phyloP scores from a whole-genome alignment of 1,140 invertebrate genomes.

The Bilobella aurantiaca region DNA sequence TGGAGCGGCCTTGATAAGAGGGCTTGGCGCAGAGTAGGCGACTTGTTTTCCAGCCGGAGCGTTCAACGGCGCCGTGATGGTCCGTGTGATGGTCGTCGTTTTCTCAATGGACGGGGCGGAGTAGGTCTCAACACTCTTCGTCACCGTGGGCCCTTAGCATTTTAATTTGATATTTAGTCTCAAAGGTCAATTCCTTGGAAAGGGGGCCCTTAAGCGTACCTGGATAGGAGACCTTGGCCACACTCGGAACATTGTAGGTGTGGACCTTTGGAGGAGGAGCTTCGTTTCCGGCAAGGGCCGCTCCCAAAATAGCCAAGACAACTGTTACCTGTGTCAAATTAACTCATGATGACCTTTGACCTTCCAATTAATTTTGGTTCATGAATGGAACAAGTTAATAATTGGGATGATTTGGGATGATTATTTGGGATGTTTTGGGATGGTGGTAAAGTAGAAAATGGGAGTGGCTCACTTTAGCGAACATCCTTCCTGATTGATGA shows the following conservation, averaged over 20 bases:
- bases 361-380: too few species aligned
- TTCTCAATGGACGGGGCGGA: conserved; percentile 33
- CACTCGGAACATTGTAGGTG: conserved; percentile 31
- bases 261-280: conserved; percentile 31
- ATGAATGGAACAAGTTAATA: too few species aligned
- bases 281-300: conserved; percentile 30
- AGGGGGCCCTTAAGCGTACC: background rate
- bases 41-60: conserved; percentile 28
- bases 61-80: conserved; percentile 30
- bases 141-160: conserved; percentile 29
- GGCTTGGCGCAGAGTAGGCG: conserved; percentile 20
- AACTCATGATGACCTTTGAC: too few species aligned
- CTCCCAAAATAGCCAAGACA: conserved; percentile 25
- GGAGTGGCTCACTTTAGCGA: too few species aligned
- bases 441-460: too few species aligned
- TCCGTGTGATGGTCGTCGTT: conserved; percentile 32
- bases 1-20: conserved; percentile 15
- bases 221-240: conserved; percentile 24
- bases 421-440: too few species aligned
- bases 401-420: too few species aligned
- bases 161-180: conserved; percentile 2
- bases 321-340: conserved; percentile 22
- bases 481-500: too few species aligned
- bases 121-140: conserved; percentile 31
- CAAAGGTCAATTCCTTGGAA: background rate